Percentiles rank a stretch among this genome's conserved stretches.
Evolutionary conservation across 2,113 vertebrate species (phyloP).

Genomic region (Catharus minimus): DNA sequence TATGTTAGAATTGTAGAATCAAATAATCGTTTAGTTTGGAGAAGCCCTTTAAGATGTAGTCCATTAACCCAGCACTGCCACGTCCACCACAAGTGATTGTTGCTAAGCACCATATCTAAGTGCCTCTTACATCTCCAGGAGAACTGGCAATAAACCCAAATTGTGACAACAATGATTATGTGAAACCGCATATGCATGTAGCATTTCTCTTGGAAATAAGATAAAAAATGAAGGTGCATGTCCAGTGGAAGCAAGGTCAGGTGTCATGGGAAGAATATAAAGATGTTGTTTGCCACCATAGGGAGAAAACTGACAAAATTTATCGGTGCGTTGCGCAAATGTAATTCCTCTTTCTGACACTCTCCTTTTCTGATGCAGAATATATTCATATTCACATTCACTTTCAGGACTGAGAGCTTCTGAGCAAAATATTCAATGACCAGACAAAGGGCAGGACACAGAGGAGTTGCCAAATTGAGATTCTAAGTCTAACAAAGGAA

Average conservation of each 20-base stretch:
- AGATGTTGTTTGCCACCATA: neutral
- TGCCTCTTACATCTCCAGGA: neutral
- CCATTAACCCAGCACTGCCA: neutral
- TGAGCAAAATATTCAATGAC: neutral
- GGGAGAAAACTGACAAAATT: neutral
- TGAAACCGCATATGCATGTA: neutral
- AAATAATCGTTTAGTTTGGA: fast-evolving
- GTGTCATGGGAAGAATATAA: neutral
- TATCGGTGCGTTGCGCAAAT: neutral
- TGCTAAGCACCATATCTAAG: neutral
- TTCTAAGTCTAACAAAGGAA: neutral
- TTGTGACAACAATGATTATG: neutral
- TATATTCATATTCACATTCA: neutral
- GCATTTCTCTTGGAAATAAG: neutral
- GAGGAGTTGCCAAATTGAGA: neutral
- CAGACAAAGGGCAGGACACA: neutral
- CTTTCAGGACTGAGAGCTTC: neutral
- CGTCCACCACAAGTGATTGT: fast-evolving
- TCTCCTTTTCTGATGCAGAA: neutral
- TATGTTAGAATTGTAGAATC: fast-evolving
- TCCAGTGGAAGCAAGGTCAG: neutral
- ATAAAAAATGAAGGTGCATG: neutral
- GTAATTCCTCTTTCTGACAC: neutral
- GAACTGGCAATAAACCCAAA: neutral
- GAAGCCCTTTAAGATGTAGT: neutral